Base-by-base conservation (phyloP, 2,797 vertebrate genomes). In the Aselliscus stoliczkanus region DNA sequence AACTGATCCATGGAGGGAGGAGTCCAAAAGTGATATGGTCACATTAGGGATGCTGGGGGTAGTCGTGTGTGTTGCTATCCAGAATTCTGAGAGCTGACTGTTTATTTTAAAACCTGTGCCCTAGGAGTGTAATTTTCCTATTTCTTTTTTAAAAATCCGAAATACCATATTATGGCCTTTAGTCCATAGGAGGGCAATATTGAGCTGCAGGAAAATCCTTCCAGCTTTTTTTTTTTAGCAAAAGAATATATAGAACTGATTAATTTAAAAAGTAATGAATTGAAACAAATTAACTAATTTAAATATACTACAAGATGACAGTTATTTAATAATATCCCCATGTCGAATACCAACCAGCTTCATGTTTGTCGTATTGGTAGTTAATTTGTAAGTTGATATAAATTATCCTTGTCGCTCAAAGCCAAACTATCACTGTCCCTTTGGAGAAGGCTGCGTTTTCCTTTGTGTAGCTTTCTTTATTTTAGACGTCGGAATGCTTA, bases 171-270 rank as follows among this genome's bases (percentile, higher is more conserved):
- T 72, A 54, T 67, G 39, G 58, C 20, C 73, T 90, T 92, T 0
- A 39, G 89, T 97, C 98, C 98, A 98, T 98, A 97, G 98, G 98
- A 98, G 98, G 98, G 98, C 98, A 98, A 98, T 98, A 96, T 98
- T 98, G 98, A 98, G 98, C 98, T 97, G 82, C 52, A 84, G 94
- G 96, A 98, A 96, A 98, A 95, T 72, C 7, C 20, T 95, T 31
- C 34, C 88, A n/a, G 37, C 20, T 18, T 20, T 18, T 62, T 14
- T 76, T 52, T 34, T n/a, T 72, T 86, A 95, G 67, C 52, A 75
- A 94, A 93, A 94, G 20, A 95, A 97, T 95, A 85, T 97, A 97
- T 85, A 82, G 92, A 85, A 90, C 69, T 84, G 96, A 96, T 96
- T 98, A 94, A 97, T 97, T 91, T 85, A 96, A 97, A 89, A 98